Conservation (phyloP, 2,797 vertebrate species). For the Pangasius krempfi region DNA sequence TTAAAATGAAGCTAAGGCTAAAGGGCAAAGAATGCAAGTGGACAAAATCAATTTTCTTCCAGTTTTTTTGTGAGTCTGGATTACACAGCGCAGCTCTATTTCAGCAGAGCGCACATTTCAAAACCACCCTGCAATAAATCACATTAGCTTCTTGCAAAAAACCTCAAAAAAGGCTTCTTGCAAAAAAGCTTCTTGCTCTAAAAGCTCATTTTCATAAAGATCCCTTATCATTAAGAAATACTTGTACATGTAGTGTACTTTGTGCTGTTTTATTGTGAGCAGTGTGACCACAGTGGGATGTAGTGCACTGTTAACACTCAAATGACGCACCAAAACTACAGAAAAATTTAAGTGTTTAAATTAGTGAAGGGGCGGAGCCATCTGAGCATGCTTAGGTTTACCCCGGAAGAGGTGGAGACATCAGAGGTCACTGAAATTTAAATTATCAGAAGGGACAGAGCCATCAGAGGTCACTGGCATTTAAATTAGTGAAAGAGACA, state of each 20-base stretch:
- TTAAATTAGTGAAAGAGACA: background rate
- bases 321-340: background rate
- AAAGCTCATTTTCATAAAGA: background rate
- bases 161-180: background rate
- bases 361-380: background rate
- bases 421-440: background rate
- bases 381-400: background rate
- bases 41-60: constrained; percentile 38
- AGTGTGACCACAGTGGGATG: background rate
- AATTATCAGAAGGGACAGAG: background rate
- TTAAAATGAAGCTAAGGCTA: constrained; percentile 23
- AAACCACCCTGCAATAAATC: background rate
- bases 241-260: background rate
- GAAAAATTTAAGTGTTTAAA: background rate
- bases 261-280: background rate
- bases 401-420: background rate
- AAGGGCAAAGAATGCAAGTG: constrained; percentile 24
- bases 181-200: background rate
- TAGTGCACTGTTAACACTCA: background rate
- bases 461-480: background rate
- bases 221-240: background rate
- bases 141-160: background rate
- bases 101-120: background rate
- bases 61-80: constrained; percentile 1
- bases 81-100: background rate